Evolutionary conservation across 53 echinoderm and acorn worm genomes (phyloP).

Genomic region (Temnopleurus reevesii): DNA sequence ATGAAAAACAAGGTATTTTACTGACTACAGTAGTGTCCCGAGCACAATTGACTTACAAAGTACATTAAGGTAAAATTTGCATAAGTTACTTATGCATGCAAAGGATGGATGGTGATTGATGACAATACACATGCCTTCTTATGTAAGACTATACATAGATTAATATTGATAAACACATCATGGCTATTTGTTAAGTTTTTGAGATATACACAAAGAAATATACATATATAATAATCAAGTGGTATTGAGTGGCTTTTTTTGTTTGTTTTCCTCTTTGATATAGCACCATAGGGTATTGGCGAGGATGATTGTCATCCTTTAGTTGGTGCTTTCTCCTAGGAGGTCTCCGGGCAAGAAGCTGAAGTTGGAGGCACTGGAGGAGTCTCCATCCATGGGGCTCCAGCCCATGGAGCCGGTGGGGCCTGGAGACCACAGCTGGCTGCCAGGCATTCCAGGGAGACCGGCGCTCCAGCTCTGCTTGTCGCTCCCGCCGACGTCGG

Average conservation of each 20-base stretch:
- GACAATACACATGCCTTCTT: slow-evolving; percentile 42
- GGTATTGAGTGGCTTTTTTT: slow-evolving; percentile 40
- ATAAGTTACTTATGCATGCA: slow-evolving; percentile 63
- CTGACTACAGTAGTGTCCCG: slow-evolving; percentile 63
- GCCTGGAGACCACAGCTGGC: slow-evolving; percentile 82
- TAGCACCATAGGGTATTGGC: slow-evolving; percentile 46
- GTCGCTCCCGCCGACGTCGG: neutral
- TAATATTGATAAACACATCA: slow-evolving; percentile 28
- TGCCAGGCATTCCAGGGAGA: slow-evolving; percentile 75
- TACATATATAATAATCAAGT: slow-evolving; percentile 12
- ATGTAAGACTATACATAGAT: slow-evolving; percentile 42
- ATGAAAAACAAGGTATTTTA: slow-evolving; percentile 62
- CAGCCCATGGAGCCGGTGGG: slow-evolving; percentile 59
- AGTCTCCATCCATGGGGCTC: slow-evolving; percentile 62
- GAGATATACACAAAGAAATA: slow-evolving; percentile 2
- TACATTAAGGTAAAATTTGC: slow-evolving; percentile 50
- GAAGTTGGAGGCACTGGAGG: slow-evolving; percentile 60
- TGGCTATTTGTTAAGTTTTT: slow-evolving; percentile 52
- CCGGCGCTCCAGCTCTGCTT: slow-evolving; percentile 59
- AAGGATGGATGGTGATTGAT: slow-evolving; percentile 57
- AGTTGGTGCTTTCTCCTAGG: slow-evolving; percentile 74
- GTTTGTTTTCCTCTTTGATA: neutral
- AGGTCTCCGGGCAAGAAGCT: slow-evolving; percentile 81
- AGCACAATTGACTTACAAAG: slow-evolving; percentile 57
- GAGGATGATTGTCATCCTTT: slow-evolving; percentile 15